Evolutionary conservation across 2,113 vertebrate species (phyloP).

Genomic region (Heptranchias perlo): DNA sequence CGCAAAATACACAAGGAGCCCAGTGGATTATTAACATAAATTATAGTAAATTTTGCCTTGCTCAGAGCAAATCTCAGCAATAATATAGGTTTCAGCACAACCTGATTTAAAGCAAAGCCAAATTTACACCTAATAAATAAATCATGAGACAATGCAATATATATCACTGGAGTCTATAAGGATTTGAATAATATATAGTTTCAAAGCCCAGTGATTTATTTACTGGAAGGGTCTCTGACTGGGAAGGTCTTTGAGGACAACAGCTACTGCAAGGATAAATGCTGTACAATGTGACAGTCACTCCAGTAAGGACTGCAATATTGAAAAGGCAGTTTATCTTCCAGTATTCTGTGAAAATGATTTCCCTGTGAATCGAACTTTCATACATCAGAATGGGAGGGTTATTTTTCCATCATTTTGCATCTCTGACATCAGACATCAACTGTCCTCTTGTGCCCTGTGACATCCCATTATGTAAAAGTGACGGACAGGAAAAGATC

Average conservation of each 20-base stretch:
- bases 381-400: background rate
- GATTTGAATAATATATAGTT: conserved; percentile 19
- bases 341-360: background rate
- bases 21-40: conserved; percentile 22
- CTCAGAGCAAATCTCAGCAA: background rate
- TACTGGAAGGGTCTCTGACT: background rate
- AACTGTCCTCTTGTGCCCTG: background rate
- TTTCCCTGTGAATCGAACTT: background rate
- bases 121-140: conserved; percentile 6
- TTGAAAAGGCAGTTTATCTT: background rate
- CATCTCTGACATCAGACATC: background rate
- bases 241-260: conserved; percentile 12
- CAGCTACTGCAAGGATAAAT: background rate
- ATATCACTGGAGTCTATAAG: conserved; percentile 7
- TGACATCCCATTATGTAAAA: background rate
- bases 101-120: background rate
- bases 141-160: conserved; percentile 22
- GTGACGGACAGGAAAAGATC: background rate
- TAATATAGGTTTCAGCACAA: background rate
- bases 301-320: background rate
- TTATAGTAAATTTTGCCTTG: background rate
- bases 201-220: conserved; percentile 23
- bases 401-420: conserved; percentile 21
- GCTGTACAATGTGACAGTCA: background rate
- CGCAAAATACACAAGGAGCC: background rate